Evolutionary conservation across 2,113 vertebrate genomes (phyloP).

Genomic region (Dromiciops gliroides): DNA sequence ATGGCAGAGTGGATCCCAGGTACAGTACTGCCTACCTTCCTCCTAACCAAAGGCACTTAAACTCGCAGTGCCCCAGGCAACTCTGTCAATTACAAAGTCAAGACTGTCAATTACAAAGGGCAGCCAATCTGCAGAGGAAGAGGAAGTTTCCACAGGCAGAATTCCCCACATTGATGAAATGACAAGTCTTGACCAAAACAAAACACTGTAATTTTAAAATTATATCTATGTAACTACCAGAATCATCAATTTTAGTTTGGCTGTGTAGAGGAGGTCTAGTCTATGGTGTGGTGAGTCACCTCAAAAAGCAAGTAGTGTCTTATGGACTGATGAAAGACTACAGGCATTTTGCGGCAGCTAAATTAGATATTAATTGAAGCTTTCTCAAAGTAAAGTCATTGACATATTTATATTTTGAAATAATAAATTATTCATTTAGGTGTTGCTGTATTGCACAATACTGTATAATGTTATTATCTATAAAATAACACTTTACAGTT

Average conservation of each 20-base stretch:
- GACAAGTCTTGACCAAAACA: not conserved
- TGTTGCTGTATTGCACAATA: not conserved
- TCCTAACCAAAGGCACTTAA: not conserved
- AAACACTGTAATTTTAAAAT: not conserved
- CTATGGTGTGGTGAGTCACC: not conserved
- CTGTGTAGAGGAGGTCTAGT: not conserved
- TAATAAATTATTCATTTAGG: not conserved
- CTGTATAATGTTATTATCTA: not conserved
- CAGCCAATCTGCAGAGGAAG: not conserved
- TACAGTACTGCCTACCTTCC: not conserved
- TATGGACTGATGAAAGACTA: not conserved
- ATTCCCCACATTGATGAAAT: not conserved
- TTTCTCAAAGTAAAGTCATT: not conserved
- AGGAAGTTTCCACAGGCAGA: not conserved
- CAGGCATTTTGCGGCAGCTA: not conserved
- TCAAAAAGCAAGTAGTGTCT: not conserved
- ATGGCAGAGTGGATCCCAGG: not conserved
- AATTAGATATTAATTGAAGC: not conserved
- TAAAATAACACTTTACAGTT: not conserved
- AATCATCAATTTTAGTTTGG: not conserved
- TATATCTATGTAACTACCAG: not conserved
- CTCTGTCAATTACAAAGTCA: too few species aligned
- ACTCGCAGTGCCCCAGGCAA: not conserved
- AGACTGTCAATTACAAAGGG: not conserved
- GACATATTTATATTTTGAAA: not conserved